A percentile compares a stretch with the other conserved stretches of the same genome.
Conservation (phyloP, 1,140 invertebrate genomes). For the Phymorhynchus buccinoides region DNA sequence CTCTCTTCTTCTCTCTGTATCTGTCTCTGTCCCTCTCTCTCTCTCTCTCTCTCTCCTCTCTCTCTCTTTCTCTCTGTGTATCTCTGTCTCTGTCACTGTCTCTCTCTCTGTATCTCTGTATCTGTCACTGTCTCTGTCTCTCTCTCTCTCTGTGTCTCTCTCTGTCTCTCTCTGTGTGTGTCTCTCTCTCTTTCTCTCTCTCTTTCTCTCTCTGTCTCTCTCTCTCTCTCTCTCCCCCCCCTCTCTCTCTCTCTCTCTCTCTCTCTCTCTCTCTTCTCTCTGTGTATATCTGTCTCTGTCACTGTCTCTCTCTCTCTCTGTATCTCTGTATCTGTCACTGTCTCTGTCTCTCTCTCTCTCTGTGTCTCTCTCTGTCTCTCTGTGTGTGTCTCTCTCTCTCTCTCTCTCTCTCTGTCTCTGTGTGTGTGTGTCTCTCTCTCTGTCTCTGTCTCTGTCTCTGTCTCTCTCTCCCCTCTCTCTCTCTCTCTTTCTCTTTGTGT, state of each 20-base stretch:
- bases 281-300: background rate
- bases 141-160: no score
- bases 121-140: no score
- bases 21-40: no score
- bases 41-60: no score
- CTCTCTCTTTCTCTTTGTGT: background rate
- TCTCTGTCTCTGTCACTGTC: no score
- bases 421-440: background rate
- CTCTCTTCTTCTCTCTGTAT: no score
- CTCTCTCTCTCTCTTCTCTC: background rate
- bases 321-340: background rate
- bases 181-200: background rate
- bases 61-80: no score
- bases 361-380: background rate
- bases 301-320: background rate
- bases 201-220: background rate
- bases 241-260: no score
- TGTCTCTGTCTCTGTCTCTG: background rate
- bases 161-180: background rate
- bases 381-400: background rate
- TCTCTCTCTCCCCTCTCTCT: background rate
- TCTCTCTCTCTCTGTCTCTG: background rate
- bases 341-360: background rate
- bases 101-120: no score
- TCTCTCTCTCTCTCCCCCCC: background rate